Evolutionary conservation across 2,797 vertebrate species (phyloP).

Genomic region (Schizopygopsis pylzovi): DNA sequence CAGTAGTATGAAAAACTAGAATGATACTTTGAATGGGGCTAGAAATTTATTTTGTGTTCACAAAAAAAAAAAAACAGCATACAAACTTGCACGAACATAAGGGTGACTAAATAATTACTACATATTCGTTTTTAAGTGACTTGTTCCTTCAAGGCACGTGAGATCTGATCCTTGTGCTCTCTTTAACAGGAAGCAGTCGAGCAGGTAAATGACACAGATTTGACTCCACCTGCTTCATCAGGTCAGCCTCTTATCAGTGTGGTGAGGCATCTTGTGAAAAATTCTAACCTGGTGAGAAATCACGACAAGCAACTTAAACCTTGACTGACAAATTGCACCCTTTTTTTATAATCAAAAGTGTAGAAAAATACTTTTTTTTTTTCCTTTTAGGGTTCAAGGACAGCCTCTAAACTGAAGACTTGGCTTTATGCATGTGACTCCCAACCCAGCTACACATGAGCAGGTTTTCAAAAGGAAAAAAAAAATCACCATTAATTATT

Average conservation of each 20-base stretch:
- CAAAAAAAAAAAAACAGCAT: not conserved
- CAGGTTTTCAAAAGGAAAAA: conserved; percentile 67
- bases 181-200: not conserved
- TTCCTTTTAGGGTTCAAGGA: not conserved
- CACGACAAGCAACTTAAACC: not conserved
- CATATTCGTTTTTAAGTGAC: not conserved
- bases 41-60: not conserved
- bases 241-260: conserved; percentile 12
- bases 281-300: not conserved
- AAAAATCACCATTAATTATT: conserved; percentile 70
- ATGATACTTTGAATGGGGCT: not conserved
- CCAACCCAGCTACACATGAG: conserved; percentile 7
- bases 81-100: not conserved
- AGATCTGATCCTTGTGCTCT: not conserved
- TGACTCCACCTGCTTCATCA: not conserved
- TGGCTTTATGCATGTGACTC: not conserved
- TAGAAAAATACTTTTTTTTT: not conserved
- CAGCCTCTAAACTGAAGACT: not conserved
- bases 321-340: not conserved
- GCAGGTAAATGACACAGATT: not conserved
- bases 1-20: not conserved
- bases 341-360: not conserved
- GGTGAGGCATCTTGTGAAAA: not conserved
- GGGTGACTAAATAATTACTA: not conserved
- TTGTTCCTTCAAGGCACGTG: not conserved